Base-by-base conservation (phyloP, 1,140 invertebrate genomes). In the Atta cephalotes region DNA sequence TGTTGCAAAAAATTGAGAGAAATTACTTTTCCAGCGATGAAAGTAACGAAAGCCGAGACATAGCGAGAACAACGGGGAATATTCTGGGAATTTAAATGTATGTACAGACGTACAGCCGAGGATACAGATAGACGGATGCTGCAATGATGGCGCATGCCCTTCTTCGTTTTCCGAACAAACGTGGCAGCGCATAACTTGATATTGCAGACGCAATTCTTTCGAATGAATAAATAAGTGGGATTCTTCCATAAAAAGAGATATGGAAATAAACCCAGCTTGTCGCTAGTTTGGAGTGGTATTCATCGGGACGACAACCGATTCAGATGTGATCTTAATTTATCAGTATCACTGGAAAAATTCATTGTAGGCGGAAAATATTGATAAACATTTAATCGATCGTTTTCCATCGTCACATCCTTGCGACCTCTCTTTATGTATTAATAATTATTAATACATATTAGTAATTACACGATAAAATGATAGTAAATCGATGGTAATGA, bases 181-280 rank as follows among this genome's bases (percentile, higher is more conserved):
- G 56, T 21, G 66, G 35, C 51, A 74, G 18, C 35, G 68, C 80
- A 74, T 72, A 82, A 60, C 35, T 35, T 82, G 56, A 58, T 45
- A 60, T 82, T 25, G 25, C 25, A 49, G 18, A 74, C 25, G 39
- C 56, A 60, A 82, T 82, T 82, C 68, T 82, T 82, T 72, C 53
- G 25, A 9, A 56, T 53, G 65, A 81, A 81, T 81, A 74, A 74
- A 58, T 80, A 81, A 87, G 35, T 56, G 84, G n/a, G 28, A 28
- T 66, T 49, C n/a, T 71, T 51, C 45, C 56, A 70, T 35, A 35
- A 10, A 80, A 16, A 51, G 49, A 76, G 31, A 74, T 72, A 72
- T 84, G 79, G 68, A 87, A 87, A 76, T 76, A 62, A 84, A 68
- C 76, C 31, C 35, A 68, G 60, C 53, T 56, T 39, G 25, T 62